Percentiles rank a stretch among this genome's conserved stretches.
These are phyloP conservation scores for Enhydra lutris DNA, from an alignment of 2,113 vertebrate genomes.

Conservation along the genomic window DNA sequence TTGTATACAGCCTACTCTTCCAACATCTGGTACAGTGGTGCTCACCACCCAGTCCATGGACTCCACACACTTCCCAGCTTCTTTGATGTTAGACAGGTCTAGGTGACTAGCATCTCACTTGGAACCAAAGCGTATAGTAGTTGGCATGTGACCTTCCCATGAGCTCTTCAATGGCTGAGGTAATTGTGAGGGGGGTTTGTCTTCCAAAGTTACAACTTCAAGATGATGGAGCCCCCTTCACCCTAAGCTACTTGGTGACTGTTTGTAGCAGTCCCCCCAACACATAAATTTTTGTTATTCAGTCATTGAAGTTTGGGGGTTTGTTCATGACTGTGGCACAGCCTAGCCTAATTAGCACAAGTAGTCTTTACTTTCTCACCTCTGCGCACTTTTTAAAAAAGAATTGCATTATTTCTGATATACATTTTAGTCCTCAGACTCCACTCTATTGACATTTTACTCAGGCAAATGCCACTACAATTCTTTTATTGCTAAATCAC, in stretches of 20 bases:
- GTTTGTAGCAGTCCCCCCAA: neutral
- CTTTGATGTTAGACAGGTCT: neutral
- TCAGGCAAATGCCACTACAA: neutral
- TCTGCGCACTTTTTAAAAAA: neutral
- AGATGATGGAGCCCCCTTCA: neutral
- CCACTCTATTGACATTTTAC: neutral
- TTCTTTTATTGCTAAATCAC: neutral
- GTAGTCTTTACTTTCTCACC: neutral
- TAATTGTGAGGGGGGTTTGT: neutral
- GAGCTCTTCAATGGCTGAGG: neutral
- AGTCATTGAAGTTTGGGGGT: neutral
- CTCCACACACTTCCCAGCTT: neutral
- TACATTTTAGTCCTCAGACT: neutral
- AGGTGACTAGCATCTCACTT: neutral
- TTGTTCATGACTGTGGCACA: neutral
- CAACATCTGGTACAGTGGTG: neutral
- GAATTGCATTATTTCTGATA: neutral
- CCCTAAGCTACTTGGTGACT: neutral
- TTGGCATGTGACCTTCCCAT: neutral
- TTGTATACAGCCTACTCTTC: neutral
- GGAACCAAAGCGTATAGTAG: neutral
- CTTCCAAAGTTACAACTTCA: conserved; percentile 1
- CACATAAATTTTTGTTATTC: neutral
- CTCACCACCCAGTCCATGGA: neutral
- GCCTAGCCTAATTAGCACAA: neutral